Conservation (phyloP, 2,797 vertebrate genomes). For the Cuculus canorus region DNA sequence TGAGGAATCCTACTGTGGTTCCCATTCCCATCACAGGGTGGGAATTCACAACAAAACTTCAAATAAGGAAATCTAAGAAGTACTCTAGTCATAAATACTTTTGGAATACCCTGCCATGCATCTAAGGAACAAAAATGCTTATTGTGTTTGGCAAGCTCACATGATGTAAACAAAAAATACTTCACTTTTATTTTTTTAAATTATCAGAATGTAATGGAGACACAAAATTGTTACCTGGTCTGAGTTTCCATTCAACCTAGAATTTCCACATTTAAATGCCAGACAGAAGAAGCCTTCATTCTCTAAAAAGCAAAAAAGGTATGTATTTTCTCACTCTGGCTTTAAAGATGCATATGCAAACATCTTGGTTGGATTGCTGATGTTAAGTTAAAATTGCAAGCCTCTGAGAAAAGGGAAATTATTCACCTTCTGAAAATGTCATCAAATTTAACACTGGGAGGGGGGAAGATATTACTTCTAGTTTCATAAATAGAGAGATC, state of each 20-base stretch:
- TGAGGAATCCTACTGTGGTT: rapidly evolving
- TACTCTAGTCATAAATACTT: background rate
- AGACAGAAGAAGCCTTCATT: background rate
- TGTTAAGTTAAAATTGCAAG: background rate
- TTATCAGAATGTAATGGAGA: background rate
- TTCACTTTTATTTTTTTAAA: background rate
- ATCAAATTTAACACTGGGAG: background rate
- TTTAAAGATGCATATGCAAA: background rate
- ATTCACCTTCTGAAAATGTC: background rate
- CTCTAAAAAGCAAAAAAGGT: background rate
- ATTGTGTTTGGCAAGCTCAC: background rate
- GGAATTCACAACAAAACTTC: background rate
- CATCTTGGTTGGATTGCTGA: background rate
- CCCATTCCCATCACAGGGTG: background rate
- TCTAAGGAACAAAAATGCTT: background rate
- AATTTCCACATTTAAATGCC: background rate
- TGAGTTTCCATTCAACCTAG: background rate
- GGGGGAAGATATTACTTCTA: background rate
- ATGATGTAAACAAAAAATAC: background rate
- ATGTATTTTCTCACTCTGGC: background rate
- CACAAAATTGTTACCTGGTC: background rate
- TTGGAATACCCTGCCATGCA: background rate
- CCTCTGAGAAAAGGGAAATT: background rate
- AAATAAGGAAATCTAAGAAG: background rate
- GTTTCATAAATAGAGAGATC: background rate